phyloP scores from a whole-genome alignment of 2,113 vertebrate species.

The Rhea pennata region DNA sequence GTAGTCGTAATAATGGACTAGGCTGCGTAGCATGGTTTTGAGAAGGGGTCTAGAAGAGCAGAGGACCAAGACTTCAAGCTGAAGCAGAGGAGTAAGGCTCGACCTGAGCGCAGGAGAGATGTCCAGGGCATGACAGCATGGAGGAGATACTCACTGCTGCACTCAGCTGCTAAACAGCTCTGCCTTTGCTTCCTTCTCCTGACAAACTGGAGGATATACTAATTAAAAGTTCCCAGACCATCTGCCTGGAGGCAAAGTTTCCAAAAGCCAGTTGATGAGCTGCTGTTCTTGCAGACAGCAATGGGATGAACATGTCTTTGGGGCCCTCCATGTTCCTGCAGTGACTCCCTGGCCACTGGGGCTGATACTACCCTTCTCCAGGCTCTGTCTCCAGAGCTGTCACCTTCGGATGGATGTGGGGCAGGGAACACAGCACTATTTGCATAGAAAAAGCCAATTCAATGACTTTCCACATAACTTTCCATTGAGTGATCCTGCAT shows the following conservation, averaged over 20 bases:
- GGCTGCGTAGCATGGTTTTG: not conserved
- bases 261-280: fast-evolving
- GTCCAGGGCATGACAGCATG: fast-evolving
- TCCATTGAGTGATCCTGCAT: not conserved
- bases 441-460: not conserved
- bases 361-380: not conserved
- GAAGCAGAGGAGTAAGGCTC: not conserved
- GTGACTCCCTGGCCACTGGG: not conserved
- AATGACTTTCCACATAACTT: not conserved
- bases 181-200: not conserved
- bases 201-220: not conserved
- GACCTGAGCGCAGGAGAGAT: not conserved
- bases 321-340: no score
- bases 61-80: not conserved
- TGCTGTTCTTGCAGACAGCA: not conserved
- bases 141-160: not conserved
- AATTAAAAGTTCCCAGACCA: not conserved
- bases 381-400: not conserved
- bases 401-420: not conserved
- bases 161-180: not conserved
- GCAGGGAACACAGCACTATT: not conserved
- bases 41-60: not conserved
- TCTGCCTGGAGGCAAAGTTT: not conserved
- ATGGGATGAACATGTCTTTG: not conserved
- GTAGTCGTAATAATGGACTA: not conserved